Evolutionary conservation across 2,113 vertebrate genomes (phyloP), one percentile per base, ranked within the genome.

Genomic region (Ptyas mucosa): DNA sequence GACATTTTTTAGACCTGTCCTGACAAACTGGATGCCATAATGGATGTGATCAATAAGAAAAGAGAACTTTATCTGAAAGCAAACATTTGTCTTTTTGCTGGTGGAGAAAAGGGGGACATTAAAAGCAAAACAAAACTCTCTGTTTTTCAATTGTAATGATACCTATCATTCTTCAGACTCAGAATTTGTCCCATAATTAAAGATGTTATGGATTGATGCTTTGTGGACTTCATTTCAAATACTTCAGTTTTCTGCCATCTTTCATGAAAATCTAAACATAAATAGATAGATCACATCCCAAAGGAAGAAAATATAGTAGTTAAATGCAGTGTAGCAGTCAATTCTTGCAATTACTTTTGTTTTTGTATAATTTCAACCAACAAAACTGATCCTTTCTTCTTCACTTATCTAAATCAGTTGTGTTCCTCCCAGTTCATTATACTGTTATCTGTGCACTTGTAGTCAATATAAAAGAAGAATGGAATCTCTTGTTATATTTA

Each of bases 331-430:
- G 34, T 8, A 81, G 18, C n/a, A 39, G 75, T 81, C 8, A 81
- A 7, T 81, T 20, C 34, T 34, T 81, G 75, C 75, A 81, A 43
- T 81, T 43, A 81, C 1, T 10, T 81, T 81, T 81, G 21, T 10
- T 23, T 89, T 92, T 64, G 24, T 69, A 24, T 34, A 54, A 54
- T 39, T 64, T 88, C 51, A 75, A 43, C 26, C 15, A 54, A 14
- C 23, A 39, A 23, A 34, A 46, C n/a, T 54, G n/a, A 88, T 61
- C 24, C 57, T 54, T 69, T 53, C 2, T 55, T 21, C 94, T 1
- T 29, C 57, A 58, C 75, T 95, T 58, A 94, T 90, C 94, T 92
- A 43, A 94, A 92, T 86, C 0, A 8, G 3, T n/a, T 15, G 18
- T 90, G 0, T 85, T 95, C 89, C 4, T 94, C 18, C 61, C 64